Evolutionary conservation across 2,113 vertebrate genomes (phyloP), one percentile per base, ranked within the genome.

Genomic region (Typhlomys cinereus): DNA sequence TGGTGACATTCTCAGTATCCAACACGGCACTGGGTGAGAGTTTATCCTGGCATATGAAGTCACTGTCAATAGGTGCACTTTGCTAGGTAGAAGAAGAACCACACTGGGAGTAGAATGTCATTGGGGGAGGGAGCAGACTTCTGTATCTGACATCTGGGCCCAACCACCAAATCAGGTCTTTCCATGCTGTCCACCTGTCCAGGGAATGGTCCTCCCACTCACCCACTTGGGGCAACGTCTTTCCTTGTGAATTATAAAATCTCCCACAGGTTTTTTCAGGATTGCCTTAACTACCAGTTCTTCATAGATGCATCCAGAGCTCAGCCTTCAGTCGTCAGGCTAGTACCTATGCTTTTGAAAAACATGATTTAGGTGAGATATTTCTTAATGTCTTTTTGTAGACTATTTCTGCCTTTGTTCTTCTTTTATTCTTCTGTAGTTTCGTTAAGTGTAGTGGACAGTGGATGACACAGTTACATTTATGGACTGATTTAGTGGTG

Each of bases 21-120:
- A 75, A 62, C 57, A 80, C 17, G 84, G 44, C n/a, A 85, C 4
- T 80, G 34, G 39, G 4, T 80, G 76, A 48, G 89, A 95, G 96
- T 95, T 97, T 95, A 73, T 52, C 85, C 83, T 90, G 48, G 34
- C 87, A 48, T 59, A 91, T 88, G 64, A 96, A 96, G 95, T 92
- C 71, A 44, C 17, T 80, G 36, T 89, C 2, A 17, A 61, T 4
- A 79, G 82, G 39, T 39, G 5, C 1, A 15, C 2, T 90, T 94
- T 86, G 8, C 50, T 93, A 93, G 64, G 31, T 75, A 96, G 12
- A 36, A 91, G 11, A 0, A 93, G 95, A 91, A 75, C 64, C 34
- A 61, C 27, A 6, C 0, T 31, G 34, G 15, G 79, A 69, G 80
- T 69, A 59, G n/a, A 4, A 74, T 17, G 62, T 29, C 21, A n/a